Evolutionary conservation across 2,113 vertebrate genomes (phyloP).

Genomic region (Bungarus multicinctus): DNA sequence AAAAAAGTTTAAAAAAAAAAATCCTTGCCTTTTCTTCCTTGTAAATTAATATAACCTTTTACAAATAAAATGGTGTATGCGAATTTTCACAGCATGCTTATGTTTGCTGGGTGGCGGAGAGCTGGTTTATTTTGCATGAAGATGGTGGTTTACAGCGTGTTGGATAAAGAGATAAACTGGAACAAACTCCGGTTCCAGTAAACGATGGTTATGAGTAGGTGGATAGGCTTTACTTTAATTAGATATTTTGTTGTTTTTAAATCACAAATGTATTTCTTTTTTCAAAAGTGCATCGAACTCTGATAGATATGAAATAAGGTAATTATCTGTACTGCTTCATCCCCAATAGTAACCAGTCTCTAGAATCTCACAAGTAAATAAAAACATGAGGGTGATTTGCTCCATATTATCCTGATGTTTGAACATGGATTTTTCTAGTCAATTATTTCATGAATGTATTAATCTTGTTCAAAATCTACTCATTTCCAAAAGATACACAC

Average conservation of each 20-base stretch:
- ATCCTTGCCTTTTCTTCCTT: conserved; percentile 30
- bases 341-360: not conserved
- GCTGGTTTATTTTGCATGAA: conserved; percentile 41
- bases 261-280: not conserved
- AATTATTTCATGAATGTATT: not conserved
- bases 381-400: not conserved
- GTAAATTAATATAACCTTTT: conserved; percentile 28
- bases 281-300: not conserved
- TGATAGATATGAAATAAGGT: not conserved
- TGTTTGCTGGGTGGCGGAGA: conserved; percentile 2
- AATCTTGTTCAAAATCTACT: not conserved
- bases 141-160: conserved; percentile 51
- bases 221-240: conserved; percentile 14
- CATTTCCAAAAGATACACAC: not conserved
- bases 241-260: not conserved
- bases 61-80: not conserved
- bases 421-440: not conserved
- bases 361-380: not conserved
- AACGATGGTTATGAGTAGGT: conserved; percentile 30
- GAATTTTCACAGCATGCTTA: not conserved
- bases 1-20: not conserved
- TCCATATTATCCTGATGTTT: too few relatives aligned
- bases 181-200: conserved; percentile 39
- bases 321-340: not conserved
- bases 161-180: conserved; percentile 40